Base-by-base conservation (phyloP, 2,888 invertebrate species). In the Drosophila kambysellisi region DNA sequence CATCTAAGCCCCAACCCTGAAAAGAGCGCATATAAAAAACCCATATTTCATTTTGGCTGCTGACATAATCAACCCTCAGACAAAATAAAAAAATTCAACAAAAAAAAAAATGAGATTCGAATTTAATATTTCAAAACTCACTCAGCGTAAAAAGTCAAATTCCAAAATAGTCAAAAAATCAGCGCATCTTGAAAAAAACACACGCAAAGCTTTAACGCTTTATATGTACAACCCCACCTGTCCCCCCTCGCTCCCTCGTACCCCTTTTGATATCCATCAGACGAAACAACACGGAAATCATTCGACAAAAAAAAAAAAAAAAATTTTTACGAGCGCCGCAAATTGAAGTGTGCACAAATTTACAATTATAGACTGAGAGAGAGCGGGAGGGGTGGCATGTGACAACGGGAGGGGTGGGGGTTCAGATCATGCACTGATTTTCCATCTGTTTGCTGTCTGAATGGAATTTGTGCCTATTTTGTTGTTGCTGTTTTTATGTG, bases 271-370 rank as follows among this genome's bases (percentile, higher is more conserved):
- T 61, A 51, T 20, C 30, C 61, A 56, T 51, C 43, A 35, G 48
- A 52, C 33, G 48, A 52, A 66, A 76, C 66, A 83, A 82, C 67
- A 79, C 89, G 89, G 87, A 89, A 89, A 87, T 87, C 67, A 72
- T 76, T 72, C 71, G 73, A 74, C 70, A 73, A 71, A 66, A 64
- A 70, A 51, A 57, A 61, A 61, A 52, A 35, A 53, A 20, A 30
- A 60, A 58, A 52, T 59, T 86, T 83, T 88, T 88, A 88, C 78
- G 71, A 83, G 59, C 89, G 78, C 70, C 63, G 69, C 88, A 72
- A 89, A 85, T 89, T 76, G 81, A 83, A 81, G 84, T 83, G 82
- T 81, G 81, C 83, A 70, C 86, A 85, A 85, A 72, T 82, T 80
- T 71, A 73, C 87, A 81, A 82, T 87, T 83, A 46, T 32, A 46